Evolutionary conservation across 2,888 invertebrate genomes (phyloP), one percentile per base, ranked within the genome.

Genomic region (Dicroscelio sp.): DNA sequence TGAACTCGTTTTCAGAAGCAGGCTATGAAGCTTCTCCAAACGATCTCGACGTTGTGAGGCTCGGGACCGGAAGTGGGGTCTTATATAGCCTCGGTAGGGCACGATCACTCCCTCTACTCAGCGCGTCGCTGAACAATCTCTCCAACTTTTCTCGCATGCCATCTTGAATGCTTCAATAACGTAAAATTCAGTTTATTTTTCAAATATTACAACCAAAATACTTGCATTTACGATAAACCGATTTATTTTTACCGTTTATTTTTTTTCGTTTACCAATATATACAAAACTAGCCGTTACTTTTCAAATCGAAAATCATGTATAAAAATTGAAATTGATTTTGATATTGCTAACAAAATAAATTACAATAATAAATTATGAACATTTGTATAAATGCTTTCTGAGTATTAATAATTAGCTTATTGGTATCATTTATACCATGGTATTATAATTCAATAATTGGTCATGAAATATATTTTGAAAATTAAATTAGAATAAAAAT

Each of bases 21-120:
- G 90, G 90, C 75, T 38, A 90, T 90, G 90, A 69, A 87, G 90
- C 90, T 90, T 63, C 90, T 90, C 83, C 27, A 90, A 89, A 90
- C 90, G 90, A 90, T 86, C 33, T 55, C 79, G 75, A 90, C 90
- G 83, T 73, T 71, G 14, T 86, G 84, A 31, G 31, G 25, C 43
- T n/a, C 52, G 14, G 52, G 48, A 25, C 80, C 83, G 86, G 79
- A 79, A 73, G 71, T 52, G 2, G 67, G 65, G 30, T 83, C 67
- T 73, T 90, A 48, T 90, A 90, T 86, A 90, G 86, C 71, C 84
- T 90, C 85, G 86, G 90, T 83, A 14, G 25, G 65, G 27, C 31
- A 38, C 83, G 86, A 10, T 82, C 82, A 86, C 86, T 86, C 90
- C 86, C 86, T 75, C 79, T 80, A 17, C 43, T 65, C 55, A 27